Evolutionary conservation across 2,888 invertebrate genomes (phyloP).

Genomic region (Lacanobia oleracea): DNA sequence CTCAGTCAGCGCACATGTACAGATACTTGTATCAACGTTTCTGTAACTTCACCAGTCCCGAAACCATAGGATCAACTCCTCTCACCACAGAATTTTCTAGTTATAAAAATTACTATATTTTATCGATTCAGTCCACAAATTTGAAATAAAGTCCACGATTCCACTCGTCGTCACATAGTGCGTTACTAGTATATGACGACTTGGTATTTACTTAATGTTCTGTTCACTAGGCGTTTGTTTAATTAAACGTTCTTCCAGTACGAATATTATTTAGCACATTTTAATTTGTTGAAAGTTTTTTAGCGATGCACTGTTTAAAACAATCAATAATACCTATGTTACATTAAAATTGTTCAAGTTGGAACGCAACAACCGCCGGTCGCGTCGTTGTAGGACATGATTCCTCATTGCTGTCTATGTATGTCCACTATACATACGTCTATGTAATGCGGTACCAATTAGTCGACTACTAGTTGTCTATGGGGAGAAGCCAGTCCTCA

Average conservation of each 20-base stretch:
- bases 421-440: slow-evolving; percentile 76
- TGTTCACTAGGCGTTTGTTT: slow-evolving; percentile 89
- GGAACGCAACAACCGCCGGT: slow-evolving; percentile 80
- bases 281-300: slow-evolving; percentile 89
- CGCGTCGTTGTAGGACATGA: slow-evolving; percentile 74
- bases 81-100: slow-evolving; percentile 90
- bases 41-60: slow-evolving; percentile 83
- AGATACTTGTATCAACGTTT: slow-evolving; percentile 77
- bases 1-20: slow-evolving; percentile 80
- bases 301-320: slow-evolving; percentile 90
- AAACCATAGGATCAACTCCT: slow-evolving; percentile 87
- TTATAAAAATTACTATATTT: slow-evolving; percentile 89
- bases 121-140: slow-evolving; percentile 89
- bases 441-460: slow-evolving; percentile 86
- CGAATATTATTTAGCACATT: slow-evolving; percentile 89
- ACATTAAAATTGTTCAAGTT: slow-evolving; percentile 87
- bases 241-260: slow-evolving; percentile 88
- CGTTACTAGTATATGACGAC: slow-evolving; percentile 78
- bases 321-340: slow-evolving; percentile 86
- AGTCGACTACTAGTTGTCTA: slow-evolving; percentile 88
- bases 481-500: slow-evolving; percentile 90
- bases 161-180: slow-evolving; percentile 81
- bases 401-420: slow-evolving; percentile 77
- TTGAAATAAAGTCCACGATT: slow-evolving; percentile 90
- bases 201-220: slow-evolving; percentile 84